phyloP scores from a whole-genome alignment of 2,888 invertebrate genomes.

The Glyphotaelius pellucidus region DNA sequence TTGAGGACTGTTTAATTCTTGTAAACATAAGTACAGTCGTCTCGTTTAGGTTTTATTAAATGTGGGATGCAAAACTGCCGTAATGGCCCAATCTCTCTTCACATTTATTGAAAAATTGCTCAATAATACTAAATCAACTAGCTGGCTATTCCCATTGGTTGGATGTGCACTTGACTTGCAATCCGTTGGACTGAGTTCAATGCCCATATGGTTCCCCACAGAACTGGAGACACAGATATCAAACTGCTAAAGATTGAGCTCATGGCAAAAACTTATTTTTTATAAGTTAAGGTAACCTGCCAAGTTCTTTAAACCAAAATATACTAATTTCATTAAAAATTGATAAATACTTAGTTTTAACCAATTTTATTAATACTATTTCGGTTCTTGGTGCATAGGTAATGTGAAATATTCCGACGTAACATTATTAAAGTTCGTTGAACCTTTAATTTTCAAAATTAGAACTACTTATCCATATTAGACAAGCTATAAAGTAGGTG shows the following conservation, averaged over 20 bases:
- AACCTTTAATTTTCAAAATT: too few species aligned
- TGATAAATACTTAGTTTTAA: too few species aligned
- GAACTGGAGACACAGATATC: background rate
- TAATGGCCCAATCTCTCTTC: background rate
- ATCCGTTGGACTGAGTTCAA: background rate
- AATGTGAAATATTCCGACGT: too few species aligned
- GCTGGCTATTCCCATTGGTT: background rate
- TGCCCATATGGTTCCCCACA: background rate
- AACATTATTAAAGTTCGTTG: too few species aligned
- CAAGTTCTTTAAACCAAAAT: too few species aligned
- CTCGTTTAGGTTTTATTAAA: background rate
- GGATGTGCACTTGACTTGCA: background rate
- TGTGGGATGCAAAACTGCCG: background rate
- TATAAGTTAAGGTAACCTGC: background rate
- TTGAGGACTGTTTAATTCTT: background rate
- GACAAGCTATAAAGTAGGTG: too few species aligned
- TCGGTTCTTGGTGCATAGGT: too few species aligned
- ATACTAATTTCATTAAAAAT: too few species aligned
- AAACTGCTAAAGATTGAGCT: background rate
- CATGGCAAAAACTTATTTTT: background rate
- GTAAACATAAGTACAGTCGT: background rate
- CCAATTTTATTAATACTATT: too few species aligned
- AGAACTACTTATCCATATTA: too few species aligned
- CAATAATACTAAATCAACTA: background rate
- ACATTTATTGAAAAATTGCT: slow-evolving; percentile 2